A percentile compares a stretch with the other conserved stretches of the same genome.
Conservation (phyloP, 2,797 vertebrate genomes). For the Premnoplex brunnescens region DNA sequence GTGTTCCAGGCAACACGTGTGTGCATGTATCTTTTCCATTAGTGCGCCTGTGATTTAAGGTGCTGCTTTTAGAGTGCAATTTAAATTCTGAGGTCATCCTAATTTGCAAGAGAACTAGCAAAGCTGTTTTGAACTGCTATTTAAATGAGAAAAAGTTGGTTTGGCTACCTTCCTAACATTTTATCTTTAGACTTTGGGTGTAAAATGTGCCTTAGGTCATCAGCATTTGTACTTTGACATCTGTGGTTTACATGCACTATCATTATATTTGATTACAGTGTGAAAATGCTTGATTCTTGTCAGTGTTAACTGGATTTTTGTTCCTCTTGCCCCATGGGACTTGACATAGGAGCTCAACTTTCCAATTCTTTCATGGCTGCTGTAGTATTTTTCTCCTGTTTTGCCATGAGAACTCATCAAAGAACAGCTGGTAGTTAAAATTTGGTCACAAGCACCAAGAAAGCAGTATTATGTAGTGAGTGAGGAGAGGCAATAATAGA, state of each 20-base stretch:
- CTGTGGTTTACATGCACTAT: neutral
- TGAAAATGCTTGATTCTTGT: neutral
- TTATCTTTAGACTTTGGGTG: neutral
- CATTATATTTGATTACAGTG: neutral
- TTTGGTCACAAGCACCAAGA: neutral
- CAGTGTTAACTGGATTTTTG: neutral
- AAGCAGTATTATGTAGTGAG: neutral
- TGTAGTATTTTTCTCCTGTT: neutral
- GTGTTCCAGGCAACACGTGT: neutral
- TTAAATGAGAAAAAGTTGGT: neutral
- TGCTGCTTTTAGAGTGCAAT: neutral
- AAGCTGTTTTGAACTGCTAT: neutral
- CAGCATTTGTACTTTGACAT: neutral
- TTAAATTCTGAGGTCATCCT: neutral
- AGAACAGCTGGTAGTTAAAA: neutral
- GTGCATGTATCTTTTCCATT: neutral
- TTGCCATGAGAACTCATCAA: neutral
- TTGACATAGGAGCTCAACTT: neutral
- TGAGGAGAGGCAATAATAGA: neutral
- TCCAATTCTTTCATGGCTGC: neutral
- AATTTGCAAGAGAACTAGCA: neutral
- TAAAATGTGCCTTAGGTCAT: neutral
- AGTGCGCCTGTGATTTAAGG: neutral
- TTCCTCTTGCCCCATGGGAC: neutral
- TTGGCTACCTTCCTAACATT: neutral